Base-by-base conservation (phyloP, 2,113 vertebrate genomes). In the Haplotaxodon microlepis region DNA sequence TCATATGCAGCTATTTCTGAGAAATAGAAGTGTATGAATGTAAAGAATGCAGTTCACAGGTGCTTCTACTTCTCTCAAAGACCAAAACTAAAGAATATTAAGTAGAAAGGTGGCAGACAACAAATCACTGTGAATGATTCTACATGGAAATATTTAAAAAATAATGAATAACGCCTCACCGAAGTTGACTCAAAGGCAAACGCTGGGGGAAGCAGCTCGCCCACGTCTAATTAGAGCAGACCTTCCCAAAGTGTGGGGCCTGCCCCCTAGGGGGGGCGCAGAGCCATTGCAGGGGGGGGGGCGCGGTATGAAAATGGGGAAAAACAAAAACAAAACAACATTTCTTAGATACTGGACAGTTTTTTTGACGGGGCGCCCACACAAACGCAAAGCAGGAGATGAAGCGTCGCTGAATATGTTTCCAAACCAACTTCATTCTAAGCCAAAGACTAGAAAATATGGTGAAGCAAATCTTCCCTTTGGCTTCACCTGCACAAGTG, bases 351-450 rank as follows among this genome's bases (percentile, higher is more conserved):
- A 47, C 45, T 4, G 45, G 45, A 4, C 14, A 8, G 45, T 47
- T 16, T 17, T 42, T 47, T 17, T 47, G 42, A 45, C 6, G 2
- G 42, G 42, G 2, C 2, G 0, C 7, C 14, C 45, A 2, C 45
- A 16, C 45, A 47, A 47, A 40, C 10, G 38, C 38, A 40, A 40
- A 40, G 10, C 9, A 40, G 38, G 38, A 40, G 38, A 40, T 5
- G 38, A 40, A 40, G 4, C 9, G 2, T 40, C 4, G 2, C 38
- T 40, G 38, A 40, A 40, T 40, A 40, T 21, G 21, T 2, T 21
- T 21, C 21, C 21, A 21, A 21, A 21, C 21, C 21, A 21, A 21
- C 21, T 2, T 21, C 21, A 2, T 21, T 21, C 21, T 21, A 21
- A 21, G 21, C 21, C 21, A 21, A 21, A 21, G 2, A 2, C 21